A percentile compares a stretch with the other conserved stretches of the same genome.
phyloP scores from a whole-genome alignment of 2,113 vertebrate genomes.

The Cynoglossus semilaevis region DNA sequence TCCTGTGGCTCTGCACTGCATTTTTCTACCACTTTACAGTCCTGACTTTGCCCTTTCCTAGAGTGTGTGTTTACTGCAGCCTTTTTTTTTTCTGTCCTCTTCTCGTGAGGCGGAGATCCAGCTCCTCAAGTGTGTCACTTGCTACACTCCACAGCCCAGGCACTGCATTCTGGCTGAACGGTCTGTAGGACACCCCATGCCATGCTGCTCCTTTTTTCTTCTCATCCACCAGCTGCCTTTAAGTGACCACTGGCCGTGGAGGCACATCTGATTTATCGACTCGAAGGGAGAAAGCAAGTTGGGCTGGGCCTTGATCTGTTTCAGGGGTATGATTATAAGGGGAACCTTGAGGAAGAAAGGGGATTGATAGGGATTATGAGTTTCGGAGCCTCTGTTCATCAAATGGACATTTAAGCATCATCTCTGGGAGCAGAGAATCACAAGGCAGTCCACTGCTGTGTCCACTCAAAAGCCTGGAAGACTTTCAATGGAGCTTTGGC shows the following conservation, averaged over 20 bases:
- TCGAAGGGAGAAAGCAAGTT: constrained; percentile 41
- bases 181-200: constrained; percentile 27
- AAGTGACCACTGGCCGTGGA: constrained; percentile 56
- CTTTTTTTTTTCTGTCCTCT: constrained; percentile 41
- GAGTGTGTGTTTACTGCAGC: constrained; percentile 57
- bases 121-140: constrained; percentile 56
- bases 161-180: constrained; percentile 46
- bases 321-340: constrained; percentile 52
- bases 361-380: constrained; percentile 58
- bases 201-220: constrained; percentile 15
- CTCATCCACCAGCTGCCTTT: constrained; percentile 40
- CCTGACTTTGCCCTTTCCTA: constrained; percentile 49
- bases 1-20: constrained; percentile 11
- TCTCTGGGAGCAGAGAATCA: constrained; percentile 20
- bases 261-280: constrained; percentile 51
- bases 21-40: constrained; percentile 30
- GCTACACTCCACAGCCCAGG: constrained; percentile 60
- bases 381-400: constrained; percentile 46
- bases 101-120: constrained; percentile 54
- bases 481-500: constrained; percentile 7
- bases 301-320: constrained; percentile 46
- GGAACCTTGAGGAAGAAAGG: constrained; percentile 52
- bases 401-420: constrained; percentile 37
- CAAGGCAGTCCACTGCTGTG: constrained; percentile 15
- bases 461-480: constrained; percentile 1